Evolutionary conservation across 2,797 vertebrate species (phyloP), one percentile per base, ranked within the genome.

Genomic region (Chanos chanos): DNA sequence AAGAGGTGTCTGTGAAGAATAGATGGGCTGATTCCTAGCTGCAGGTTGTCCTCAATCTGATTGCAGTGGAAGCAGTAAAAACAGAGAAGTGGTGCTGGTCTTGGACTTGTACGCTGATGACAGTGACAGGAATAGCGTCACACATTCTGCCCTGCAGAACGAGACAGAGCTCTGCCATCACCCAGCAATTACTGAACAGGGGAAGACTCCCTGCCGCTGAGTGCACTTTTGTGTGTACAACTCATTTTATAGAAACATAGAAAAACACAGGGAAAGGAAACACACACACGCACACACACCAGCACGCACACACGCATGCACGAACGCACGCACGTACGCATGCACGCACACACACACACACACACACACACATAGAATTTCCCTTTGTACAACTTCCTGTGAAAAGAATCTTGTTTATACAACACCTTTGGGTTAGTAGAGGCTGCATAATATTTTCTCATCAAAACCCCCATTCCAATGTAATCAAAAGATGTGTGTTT

Each of bases 241-340:
- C 58, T 25, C 56, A 59, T 25, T 59, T 31, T 40, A 41, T 21
- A 64, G 65, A 72, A 61, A 72, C 48, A 70, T 66, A 66, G 67
- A 55, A 40, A 31, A 41, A 22, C 2, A 72, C 77, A 78, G 70
- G 74, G 76, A 70, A 79, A 54, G 74, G 77, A 74, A 31, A 51
- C 48, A 61, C 51, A 21, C 55, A 77, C 64, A 58, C 71, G 67
- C 73, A 70, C 66, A 68, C 72, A 59, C 70, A 77, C 78, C 70
- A 74, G 76, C 70, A 79, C 54, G 74, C 77, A 74, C 31, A 51
- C 48, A 61, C 51, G 21, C 55, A 77, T 64, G 58, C 71, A 67
- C 73, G 70, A 66, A 68, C 72, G 59, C 70, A 67, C 40, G 1
- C 67, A 52, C 48, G 27, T 22, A 30, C 24, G 41, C 21, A 16